Evolutionary conservation across 1,140 invertebrate species (phyloP).

Genomic region (Choristoneura fumiferana): DNA sequence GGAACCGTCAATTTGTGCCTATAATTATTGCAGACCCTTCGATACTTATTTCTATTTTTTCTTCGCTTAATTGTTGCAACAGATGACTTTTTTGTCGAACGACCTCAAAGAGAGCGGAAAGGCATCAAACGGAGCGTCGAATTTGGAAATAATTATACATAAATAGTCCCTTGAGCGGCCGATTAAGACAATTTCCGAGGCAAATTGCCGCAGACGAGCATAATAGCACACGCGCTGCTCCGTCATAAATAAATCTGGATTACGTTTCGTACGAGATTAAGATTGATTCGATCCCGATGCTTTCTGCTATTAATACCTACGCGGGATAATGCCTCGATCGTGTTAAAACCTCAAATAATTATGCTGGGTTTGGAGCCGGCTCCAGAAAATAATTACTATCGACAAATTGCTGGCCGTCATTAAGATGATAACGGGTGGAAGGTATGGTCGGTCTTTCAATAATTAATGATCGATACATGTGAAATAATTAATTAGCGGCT

Average conservation of each 20-base stretch:
- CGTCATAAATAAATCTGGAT: slow-evolving; percentile 78
- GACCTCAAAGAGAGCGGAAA: slow-evolving; percentile 77
- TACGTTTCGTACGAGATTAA: slow-evolving; percentile 77
- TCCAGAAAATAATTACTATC: slow-evolving; percentile 70
- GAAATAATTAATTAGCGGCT: slow-evolving; percentile 76
- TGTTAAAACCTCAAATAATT: slow-evolving; percentile 72
- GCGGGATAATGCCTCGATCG: slow-evolving; percentile 64
- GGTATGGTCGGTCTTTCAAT: slow-evolving; percentile 51
- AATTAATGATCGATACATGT: slow-evolving; percentile 78
- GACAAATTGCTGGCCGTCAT: slow-evolving; percentile 74
- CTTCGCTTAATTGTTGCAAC: slow-evolving; percentile 75
- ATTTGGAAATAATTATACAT: slow-evolving; percentile 79
- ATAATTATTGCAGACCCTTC: slow-evolving; percentile 78
- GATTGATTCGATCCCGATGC: slow-evolving; percentile 76
- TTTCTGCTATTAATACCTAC: slow-evolving; percentile 71
- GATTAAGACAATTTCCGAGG: slow-evolving; percentile 78
- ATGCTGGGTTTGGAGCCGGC: slow-evolving; percentile 63
- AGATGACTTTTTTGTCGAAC: slow-evolving; percentile 78
- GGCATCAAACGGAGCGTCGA: slow-evolving; percentile 77
- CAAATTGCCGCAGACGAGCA: slow-evolving; percentile 77
- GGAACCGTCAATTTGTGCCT: slow-evolving; percentile 75
- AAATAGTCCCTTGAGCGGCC: slow-evolving; percentile 78
- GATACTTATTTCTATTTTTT: slow-evolving; percentile 78
- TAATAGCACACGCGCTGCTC: slow-evolving; percentile 74
- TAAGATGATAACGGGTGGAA: slow-evolving; percentile 67